Evolutionary conservation across 37 sponge, comb jelly and placozoan species (phyloP).

Genomic region (Spongia lamella): DNA sequence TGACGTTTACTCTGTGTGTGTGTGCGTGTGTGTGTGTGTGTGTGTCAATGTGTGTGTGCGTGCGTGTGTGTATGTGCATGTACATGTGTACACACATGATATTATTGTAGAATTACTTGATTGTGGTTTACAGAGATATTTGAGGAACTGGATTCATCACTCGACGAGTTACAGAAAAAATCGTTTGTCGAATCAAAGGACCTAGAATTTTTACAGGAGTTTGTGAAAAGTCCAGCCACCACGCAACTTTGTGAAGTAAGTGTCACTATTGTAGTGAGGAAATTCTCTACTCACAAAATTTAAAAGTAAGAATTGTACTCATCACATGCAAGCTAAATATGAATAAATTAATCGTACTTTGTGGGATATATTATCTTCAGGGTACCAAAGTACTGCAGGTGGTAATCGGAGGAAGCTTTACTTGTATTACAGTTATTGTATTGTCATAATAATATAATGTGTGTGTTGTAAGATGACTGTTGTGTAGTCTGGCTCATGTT

Average conservation of each 20-base stretch:
- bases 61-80: conserved; percentile 12
- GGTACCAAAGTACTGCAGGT: no score
- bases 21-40: conserved; percentile 20
- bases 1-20: neutral
- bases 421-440: no score
- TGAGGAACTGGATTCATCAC: conserved; percentile 14
- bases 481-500: no score
- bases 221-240: conserved; percentile 23
- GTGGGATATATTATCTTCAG: no score
- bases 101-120: neutral
- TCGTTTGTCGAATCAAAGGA: conserved; percentile 42
- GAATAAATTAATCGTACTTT: no score
- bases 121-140: conserved; percentile 15
- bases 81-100: conserved; percentile 9
- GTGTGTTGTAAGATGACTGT: no score
- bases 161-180: conserved; percentile 31
- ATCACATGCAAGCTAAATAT: no score
- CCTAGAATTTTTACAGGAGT: conserved; percentile 36
- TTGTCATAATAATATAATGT: no score
- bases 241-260: conserved; percentile 36
- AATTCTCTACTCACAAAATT: no score
- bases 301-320: no score
- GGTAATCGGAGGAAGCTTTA: no score
- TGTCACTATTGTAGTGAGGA: conserved; percentile 43
- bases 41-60: conserved; percentile 28